Percentiles rank a stretch among this genome's conserved stretches.
phyloP scores from a whole-genome alignment of 2,888 invertebrate species.

The Pseudococcus viburni region DNA sequence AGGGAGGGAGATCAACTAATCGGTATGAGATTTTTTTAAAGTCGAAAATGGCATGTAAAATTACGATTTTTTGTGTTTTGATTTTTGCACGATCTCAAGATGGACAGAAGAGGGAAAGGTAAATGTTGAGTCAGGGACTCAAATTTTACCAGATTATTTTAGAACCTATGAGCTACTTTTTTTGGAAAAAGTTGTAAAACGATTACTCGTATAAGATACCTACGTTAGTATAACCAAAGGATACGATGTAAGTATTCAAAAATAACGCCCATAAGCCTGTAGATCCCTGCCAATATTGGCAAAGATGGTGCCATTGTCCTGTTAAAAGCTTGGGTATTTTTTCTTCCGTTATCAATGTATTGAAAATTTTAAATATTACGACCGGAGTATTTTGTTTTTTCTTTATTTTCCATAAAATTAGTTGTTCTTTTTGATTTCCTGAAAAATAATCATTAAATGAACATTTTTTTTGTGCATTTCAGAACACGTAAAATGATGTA shows the following conservation, averaged over 20 bases:
- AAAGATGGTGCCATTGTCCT: slow-evolving; percentile 63
- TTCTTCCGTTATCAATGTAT: slow-evolving; percentile 54
- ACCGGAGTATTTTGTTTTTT: slow-evolving; percentile 44
- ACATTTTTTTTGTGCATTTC: not conserved
- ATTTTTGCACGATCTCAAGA: too few relatives aligned
- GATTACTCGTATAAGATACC: not conserved
- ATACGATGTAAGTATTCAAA: slow-evolving; percentile 60
- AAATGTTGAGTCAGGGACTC: too few relatives aligned
- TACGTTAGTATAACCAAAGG: slow-evolving; percentile 54
- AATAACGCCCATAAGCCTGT: slow-evolving; percentile 63
- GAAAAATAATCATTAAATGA: not conserved
- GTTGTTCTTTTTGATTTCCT: slow-evolving; percentile 45
- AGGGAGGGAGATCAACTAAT: too few relatives aligned
- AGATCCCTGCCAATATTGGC: slow-evolving; percentile 64
- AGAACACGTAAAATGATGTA: not conserved
- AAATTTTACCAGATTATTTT: too few relatives aligned
- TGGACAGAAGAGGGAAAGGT: too few relatives aligned
- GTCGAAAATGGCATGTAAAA: too few relatives aligned
- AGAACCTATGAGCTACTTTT: too few relatives aligned
- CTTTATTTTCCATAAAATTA: slow-evolving; percentile 65
- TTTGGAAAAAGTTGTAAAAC: not conserved
- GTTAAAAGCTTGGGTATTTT: slow-evolving; percentile 36
- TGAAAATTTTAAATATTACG: slow-evolving; percentile 56
- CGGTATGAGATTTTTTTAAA: too few relatives aligned
- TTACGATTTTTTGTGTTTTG: too few relatives aligned